Percentiles rank a stretch among this genome's conserved stretches.
Evolutionary conservation across 2,888 invertebrate genomes (phyloP).

Genomic region (Torymus aiolomorphi): DNA sequence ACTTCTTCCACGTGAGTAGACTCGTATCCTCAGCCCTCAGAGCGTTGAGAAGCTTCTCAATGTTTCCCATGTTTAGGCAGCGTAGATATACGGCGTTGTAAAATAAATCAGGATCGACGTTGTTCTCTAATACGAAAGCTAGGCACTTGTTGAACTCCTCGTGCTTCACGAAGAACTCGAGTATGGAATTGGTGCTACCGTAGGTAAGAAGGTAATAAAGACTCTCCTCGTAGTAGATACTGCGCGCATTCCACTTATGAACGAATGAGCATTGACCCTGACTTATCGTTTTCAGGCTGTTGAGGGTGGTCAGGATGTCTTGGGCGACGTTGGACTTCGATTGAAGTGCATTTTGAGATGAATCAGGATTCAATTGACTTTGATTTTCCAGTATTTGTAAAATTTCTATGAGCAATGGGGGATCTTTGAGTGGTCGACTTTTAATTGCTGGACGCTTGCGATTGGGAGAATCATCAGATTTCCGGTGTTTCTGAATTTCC

Average conservation of each 20-base stretch:
- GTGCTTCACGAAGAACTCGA: constrained; percentile 86
- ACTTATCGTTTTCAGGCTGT: constrained; percentile 74
- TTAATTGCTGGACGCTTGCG: constrained; percentile 71
- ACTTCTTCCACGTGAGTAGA: constrained; percentile 84
- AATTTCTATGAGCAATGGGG: constrained; percentile 84
- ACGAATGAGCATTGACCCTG: constrained; percentile 71
- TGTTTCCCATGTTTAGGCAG: constrained; percentile 81
- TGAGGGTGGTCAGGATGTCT: constrained; percentile 75
- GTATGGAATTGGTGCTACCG: constrained; percentile 84
- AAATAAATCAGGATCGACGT: constrained; percentile 83
- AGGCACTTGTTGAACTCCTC: constrained; percentile 83
- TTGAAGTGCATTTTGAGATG: constrained; percentile 68
- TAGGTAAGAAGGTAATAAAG: constrained; percentile 88
- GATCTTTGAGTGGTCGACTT: constrained; percentile 79
- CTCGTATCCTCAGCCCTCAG: constrained; percentile 83
- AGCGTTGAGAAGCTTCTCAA: constrained; percentile 79
- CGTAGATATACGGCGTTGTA: constrained; percentile 84
- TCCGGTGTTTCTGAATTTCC: constrained; percentile 42
- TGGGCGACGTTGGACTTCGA: constrained; percentile 77
- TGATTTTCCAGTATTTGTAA: constrained; percentile 80
- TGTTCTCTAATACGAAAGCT: constrained; percentile 82
- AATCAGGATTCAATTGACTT: constrained; percentile 61
- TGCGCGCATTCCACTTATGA: constrained; percentile 59
- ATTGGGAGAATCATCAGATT: constrained; percentile 29
- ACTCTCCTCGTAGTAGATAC: constrained; percentile 82